A percentile compares a stretch with the other conserved stretches of the same genome.
Conservation (phyloP, 1,140 invertebrate genomes). For the Pygmarrhopalites habei region DNA sequence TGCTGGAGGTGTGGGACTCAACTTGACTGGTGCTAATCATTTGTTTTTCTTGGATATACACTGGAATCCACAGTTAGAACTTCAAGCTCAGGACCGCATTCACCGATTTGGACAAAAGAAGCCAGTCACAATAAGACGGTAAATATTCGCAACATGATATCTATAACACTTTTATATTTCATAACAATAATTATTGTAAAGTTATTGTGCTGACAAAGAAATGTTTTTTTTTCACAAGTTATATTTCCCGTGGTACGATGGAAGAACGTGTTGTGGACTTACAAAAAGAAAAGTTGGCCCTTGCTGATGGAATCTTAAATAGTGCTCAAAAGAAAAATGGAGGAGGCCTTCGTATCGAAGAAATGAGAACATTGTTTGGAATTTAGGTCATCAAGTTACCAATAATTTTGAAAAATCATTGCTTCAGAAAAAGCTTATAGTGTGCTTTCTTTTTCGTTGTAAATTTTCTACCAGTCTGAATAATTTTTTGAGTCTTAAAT, state of each 20-base stretch:
- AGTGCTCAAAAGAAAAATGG: conserved; percentile 1
- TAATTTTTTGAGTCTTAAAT: too few species aligned
- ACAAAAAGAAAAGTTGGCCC: conserved; percentile 68
- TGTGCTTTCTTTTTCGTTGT: too few species aligned
- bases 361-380: neutral
- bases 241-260: conserved; percentile 71
- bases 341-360: neutral
- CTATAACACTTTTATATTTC: too few species aligned
- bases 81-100: conserved; percentile 84
- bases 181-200: too few species aligned
- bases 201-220: neutral
- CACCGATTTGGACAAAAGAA: conserved; percentile 82
- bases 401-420: too few species aligned
- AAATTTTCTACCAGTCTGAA: too few species aligned
- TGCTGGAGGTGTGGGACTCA: conserved; percentile 85
- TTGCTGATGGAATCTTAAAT: conserved; percentile 55
- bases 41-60: conserved; percentile 82
- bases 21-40: conserved; percentile 83
- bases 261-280: conserved; percentile 72
- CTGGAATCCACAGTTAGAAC: conserved; percentile 91
- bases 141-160: too few species aligned
- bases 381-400: too few species aligned
- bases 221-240: too few species aligned
- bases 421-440: too few species aligned
- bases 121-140: conserved; percentile 73